Conservation (phyloP, 2,113 vertebrate species). For the Apodemus sylvaticus region DNA sequence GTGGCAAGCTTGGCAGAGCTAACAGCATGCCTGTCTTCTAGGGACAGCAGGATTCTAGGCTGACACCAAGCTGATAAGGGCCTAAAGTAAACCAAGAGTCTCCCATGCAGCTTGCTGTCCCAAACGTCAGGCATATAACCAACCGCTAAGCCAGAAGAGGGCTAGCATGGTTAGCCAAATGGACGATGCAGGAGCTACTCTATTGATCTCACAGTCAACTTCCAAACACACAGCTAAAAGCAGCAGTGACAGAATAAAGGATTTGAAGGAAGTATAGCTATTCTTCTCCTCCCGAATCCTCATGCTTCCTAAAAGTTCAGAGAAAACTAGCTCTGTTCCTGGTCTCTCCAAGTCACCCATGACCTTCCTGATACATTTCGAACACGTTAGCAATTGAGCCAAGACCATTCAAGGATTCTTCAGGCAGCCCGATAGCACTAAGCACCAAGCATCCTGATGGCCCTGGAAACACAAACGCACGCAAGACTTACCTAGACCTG, state of each 20-base stretch:
- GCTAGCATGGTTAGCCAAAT: not conserved
- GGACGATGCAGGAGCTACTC: not conserved
- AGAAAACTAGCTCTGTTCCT: not conserved
- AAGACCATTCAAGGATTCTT: not conserved
- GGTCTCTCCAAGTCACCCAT: not conserved
- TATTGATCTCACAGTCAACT: not conserved
- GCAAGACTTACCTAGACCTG: not conserved
- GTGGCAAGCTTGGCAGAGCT: not conserved
- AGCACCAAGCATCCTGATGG: fast-evolving
- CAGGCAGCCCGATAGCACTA: not conserved
- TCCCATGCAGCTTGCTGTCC: not conserved
- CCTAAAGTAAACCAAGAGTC: not conserved
- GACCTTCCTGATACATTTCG: not conserved
- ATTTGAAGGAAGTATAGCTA: not conserved
- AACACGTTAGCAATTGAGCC: not conserved
- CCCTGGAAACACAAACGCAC: not conserved
- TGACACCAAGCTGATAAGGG: not conserved
- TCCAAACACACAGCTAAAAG: not conserved
- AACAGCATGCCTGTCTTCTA: not conserved
- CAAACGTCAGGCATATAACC: not conserved
- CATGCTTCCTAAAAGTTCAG: not conserved
- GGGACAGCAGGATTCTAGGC: not conserved
- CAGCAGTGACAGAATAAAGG: not conserved
- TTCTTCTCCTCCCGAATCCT: not conserved
- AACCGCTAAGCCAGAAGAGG: not conserved